Percentiles rank a stretch among this genome's conserved stretches.
These are phyloP conservation scores for Sardina pilchardus DNA, from an alignment of 2,113 vertebrate species.

Conservation along the genomic window DNA sequence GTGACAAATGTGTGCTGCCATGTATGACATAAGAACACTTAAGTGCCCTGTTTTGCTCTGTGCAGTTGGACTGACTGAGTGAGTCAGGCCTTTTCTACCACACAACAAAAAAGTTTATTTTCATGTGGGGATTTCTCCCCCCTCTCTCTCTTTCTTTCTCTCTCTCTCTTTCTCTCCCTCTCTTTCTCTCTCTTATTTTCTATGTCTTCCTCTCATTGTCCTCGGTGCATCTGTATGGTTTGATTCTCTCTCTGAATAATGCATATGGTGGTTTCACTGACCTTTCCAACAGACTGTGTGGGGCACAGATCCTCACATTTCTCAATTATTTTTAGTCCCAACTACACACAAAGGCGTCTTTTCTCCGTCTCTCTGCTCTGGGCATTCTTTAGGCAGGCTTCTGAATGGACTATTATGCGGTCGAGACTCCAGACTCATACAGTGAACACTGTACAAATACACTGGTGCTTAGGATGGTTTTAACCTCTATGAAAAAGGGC, in stretches of 20 bases:
- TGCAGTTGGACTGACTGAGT: not conserved
- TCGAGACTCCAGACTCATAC: not conserved
- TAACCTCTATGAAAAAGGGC: not conserved
- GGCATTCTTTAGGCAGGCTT: not conserved
- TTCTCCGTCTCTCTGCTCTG: not conserved
- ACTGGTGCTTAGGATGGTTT: not conserved
- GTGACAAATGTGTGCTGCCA: not conserved
- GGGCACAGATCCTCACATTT: not conserved
- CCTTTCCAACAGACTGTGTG: slow-evolving; percentile 14
- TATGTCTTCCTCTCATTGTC: not conserved
- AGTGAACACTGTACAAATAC: not conserved
- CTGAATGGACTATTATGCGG: not conserved
- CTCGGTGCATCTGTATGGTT: not conserved
- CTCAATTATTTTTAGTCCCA: slow-evolving; percentile 4
- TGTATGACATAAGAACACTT: not conserved
- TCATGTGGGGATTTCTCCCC: not conserved
- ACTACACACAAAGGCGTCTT: not conserved
- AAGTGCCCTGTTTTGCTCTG: not conserved
- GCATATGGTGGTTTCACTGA: slow-evolving; percentile 1
- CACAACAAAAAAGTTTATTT: not conserved
- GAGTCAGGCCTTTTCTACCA: not conserved
- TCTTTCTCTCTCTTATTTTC: not conserved
- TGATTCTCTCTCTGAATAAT: not conserved
- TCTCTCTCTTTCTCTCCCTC: not conserved
- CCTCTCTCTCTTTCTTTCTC: not conserved